Percentiles rank a stretch among this genome's conserved stretches.
Evolutionary conservation across 1,140 invertebrate species (phyloP).

Genomic region (Trichomalopsis sarcophagae): DNA sequence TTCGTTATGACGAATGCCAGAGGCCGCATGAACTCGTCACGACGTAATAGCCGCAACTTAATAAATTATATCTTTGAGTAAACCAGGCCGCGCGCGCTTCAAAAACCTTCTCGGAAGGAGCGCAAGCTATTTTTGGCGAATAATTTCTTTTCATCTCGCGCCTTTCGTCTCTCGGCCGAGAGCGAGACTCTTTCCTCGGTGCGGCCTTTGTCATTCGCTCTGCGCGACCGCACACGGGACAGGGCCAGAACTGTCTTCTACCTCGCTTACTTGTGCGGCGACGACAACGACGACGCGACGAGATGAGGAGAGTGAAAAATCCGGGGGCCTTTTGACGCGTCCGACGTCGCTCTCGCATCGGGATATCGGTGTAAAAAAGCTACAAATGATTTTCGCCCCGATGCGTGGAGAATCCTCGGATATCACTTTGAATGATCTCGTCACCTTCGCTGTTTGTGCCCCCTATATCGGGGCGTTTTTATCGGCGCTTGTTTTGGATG

Average conservation of each 20-base stretch:
- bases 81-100: conserved; percentile 63
- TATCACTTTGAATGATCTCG: background rate
- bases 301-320: conserved; percentile 46
- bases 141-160: conserved; percentile 67
- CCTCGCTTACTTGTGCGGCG: background rate
- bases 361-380: background rate
- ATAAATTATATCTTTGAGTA: conserved; percentile 68
- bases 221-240: conserved; percentile 43
- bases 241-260: conserved; percentile 7
- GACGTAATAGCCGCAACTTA: conserved; percentile 69
- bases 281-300: background rate
- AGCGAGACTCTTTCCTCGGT: background rate
- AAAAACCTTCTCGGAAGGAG: conserved; percentile 70
- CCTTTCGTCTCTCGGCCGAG: conserved; percentile 22
- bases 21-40: conserved; percentile 56
- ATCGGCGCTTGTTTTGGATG: too few species aligned
- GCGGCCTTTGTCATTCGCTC: conserved; percentile 57
- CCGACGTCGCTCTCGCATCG: background rate
- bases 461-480: background rate
- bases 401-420: background rate
- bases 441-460: background rate
- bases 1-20: conserved; percentile 68
- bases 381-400: background rate
- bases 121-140: conserved; percentile 67
- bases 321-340: conserved; percentile 21